A percentile compares a stretch with the other conserved stretches of the same genome.
Evolutionary conservation across 2,888 invertebrate species (phyloP).

Genomic region (Coelogynopora nodosa): DNA sequence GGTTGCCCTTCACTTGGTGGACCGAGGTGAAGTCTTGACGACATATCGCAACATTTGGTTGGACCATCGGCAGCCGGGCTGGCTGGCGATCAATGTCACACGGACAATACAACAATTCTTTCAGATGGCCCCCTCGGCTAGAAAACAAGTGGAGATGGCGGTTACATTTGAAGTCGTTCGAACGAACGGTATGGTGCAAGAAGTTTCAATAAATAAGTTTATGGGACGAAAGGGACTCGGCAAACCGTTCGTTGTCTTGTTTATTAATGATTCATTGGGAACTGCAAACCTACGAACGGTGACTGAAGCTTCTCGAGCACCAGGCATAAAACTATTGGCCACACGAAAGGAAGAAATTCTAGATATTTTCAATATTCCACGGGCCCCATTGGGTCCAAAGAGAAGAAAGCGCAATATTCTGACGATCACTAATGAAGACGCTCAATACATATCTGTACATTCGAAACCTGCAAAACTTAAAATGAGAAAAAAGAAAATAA

Average conservation of each 20-base stretch:
- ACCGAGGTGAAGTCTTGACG: not conserved
- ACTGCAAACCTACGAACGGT: not conserved
- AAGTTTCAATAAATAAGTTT: not conserved
- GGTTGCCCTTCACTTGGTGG: not conserved
- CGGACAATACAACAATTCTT: not conserved
- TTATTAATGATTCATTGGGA: not conserved
- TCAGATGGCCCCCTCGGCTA: not conserved
- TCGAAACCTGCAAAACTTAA: not conserved
- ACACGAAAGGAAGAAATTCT: not conserved
- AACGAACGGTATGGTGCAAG: not conserved
- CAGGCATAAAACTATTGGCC: not conserved
- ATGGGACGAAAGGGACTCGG: not conserved
- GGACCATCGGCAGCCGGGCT: not conserved
- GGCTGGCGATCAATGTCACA: not conserved
- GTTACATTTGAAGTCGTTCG: not conserved
- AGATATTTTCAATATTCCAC: not conserved
- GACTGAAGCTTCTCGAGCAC: not conserved
- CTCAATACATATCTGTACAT: not conserved
- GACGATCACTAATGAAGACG: not conserved
- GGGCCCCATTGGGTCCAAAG: not conserved
- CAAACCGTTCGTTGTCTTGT: not conserved
- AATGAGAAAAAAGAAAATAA: not conserved
- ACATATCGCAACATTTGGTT: not conserved
- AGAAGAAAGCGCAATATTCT: not conserved
- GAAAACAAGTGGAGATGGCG: not conserved